Evolutionary conservation across 2,888 invertebrate genomes (phyloP), one percentile per base, ranked within the genome.

Genomic region (Troides helena): DNA sequence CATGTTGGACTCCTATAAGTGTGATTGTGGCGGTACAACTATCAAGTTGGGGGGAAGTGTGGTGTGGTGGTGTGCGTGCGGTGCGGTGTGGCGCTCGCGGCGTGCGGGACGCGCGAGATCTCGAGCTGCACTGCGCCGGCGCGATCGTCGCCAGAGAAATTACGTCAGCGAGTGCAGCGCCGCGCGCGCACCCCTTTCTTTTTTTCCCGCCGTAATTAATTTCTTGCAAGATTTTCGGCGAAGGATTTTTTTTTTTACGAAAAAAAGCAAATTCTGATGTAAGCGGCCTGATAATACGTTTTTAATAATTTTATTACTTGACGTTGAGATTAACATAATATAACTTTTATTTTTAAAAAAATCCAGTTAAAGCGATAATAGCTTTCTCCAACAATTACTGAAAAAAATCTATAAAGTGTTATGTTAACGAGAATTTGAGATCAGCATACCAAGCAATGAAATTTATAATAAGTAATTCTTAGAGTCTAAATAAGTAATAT

Each of bases 141-240:
- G 72, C 73, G 74, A 67, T 72, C 78, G 76, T 75, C 83, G 79
- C 77, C 79, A 81, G 81, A 83, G 82, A 83, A 81, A 87, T 90
- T 90, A 90, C 90, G 88, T 89, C 90, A 88, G 85, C 81, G 81
- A 76, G 75, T 80, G 81, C 82, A 83, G 83, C 85, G 85, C 83
- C 81, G 79, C 77, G 76, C 79, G 82, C 85, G 81, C 89, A 89
- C 90, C 90, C 92, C 92, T 88, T 91, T 91, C 87, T 85, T 90
- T 91, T 89, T 82, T 90, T 88, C 88, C 85, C 67, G 70, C 82
- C 81, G 81, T 87, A 88, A 91, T 90, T 90, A 90, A 85, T 89
- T 90, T 90, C 87, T 88, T 90, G 86, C 84, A 80, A 85, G 85
- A 87, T 86, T 90, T 89, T 67, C 85, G 85, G 88, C 85, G 74